Conservation (phyloP, 2,888 invertebrate species). For the Toxonevra muliebris region DNA sequence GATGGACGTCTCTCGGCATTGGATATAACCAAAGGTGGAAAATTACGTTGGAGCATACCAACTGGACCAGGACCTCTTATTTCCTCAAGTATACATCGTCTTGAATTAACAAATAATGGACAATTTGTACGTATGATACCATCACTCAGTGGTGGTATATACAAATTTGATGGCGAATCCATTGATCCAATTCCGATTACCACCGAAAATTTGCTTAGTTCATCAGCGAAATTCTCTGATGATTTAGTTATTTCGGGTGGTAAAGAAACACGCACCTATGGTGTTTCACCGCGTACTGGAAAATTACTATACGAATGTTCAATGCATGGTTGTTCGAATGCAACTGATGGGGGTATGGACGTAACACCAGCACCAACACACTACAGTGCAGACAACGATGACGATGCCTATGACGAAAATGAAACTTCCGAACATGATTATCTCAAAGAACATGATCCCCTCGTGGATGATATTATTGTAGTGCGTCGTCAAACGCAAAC, state of each 20-base stretch:
- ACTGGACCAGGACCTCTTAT: constrained; percentile 81
- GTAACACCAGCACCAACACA: background rate
- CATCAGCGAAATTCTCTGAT: constrained; percentile 87
- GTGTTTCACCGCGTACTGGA: constrained; percentile 80
- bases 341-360: constrained; percentile 67
- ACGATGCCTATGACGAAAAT: constrained; percentile 32
- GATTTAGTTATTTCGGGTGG: constrained; percentile 89
- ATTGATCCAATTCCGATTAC: constrained; percentile 88
- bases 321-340: constrained; percentile 75
- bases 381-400: constrained; percentile 23
- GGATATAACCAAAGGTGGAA: constrained; percentile 74
- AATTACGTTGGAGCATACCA: constrained; percentile 80
- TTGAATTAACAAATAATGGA: constrained; percentile 85
- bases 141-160: constrained; percentile 89
- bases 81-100: constrained; percentile 87
- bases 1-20: constrained; percentile 89
- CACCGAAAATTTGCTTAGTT: constrained; percentile 84
- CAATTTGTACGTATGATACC: constrained; percentile 91
- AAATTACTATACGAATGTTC: constrained; percentile 81
- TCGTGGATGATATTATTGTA: constrained; percentile 73
- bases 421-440: constrained; percentile 38
- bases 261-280: constrained; percentile 85
- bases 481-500: constrained; percentile 85
- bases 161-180: constrained; percentile 88
- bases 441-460: constrained; percentile 53